Evolutionary conservation across 1,140 invertebrate species (phyloP).

Genomic region (Drosophila navojoa): DNA sequence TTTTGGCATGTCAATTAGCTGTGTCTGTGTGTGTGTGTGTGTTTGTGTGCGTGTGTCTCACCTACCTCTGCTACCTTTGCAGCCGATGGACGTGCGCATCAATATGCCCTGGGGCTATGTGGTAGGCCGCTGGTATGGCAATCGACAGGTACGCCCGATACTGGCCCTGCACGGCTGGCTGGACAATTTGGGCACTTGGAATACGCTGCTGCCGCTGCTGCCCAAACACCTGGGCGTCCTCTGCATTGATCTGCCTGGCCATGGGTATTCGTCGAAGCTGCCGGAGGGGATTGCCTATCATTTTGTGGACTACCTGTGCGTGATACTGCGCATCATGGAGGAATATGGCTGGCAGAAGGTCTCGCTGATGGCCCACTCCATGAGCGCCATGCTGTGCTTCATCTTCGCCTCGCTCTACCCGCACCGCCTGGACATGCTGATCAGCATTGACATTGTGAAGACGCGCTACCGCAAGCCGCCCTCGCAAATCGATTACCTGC

Average conservation of each 20-base stretch:
- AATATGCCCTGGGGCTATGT: slow-evolving; percentile 88
- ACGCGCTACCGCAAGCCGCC: slow-evolving; percentile 82
- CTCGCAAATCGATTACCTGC: slow-evolving; percentile 69
- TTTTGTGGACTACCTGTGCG: slow-evolving; percentile 85
- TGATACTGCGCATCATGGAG: slow-evolving; percentile 87
- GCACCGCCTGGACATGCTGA: slow-evolving; percentile 86
- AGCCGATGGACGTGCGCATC: slow-evolving; percentile 87
- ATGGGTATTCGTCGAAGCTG: slow-evolving; percentile 89
- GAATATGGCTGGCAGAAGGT: slow-evolving; percentile 89
- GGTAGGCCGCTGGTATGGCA: slow-evolving; percentile 89
- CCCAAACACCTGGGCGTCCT: slow-evolving; percentile 86
- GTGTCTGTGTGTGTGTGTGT: not conserved
- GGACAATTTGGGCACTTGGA: slow-evolving; percentile 90
- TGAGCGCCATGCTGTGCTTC: slow-evolving; percentile 87
- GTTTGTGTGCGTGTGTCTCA: not conserved
- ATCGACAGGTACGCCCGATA: slow-evolving; percentile 86
- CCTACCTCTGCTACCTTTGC: slow-evolving; percentile 23
- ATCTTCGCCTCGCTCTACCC: slow-evolving; percentile 86
- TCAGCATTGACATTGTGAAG: slow-evolving; percentile 87
- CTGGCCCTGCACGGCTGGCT: slow-evolving; percentile 91
- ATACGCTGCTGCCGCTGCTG: slow-evolving; percentile 87
- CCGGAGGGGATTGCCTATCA: slow-evolving; percentile 87
- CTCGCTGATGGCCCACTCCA: slow-evolving; percentile 88
- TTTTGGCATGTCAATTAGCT: slow-evolving; percentile 49
- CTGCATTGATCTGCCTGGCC: slow-evolving; percentile 89